These are phyloP conservation scores for Sarcophaga caerulescens DNA, from an alignment of 2,888 invertebrate genomes.

Conservation along the genomic window DNA sequence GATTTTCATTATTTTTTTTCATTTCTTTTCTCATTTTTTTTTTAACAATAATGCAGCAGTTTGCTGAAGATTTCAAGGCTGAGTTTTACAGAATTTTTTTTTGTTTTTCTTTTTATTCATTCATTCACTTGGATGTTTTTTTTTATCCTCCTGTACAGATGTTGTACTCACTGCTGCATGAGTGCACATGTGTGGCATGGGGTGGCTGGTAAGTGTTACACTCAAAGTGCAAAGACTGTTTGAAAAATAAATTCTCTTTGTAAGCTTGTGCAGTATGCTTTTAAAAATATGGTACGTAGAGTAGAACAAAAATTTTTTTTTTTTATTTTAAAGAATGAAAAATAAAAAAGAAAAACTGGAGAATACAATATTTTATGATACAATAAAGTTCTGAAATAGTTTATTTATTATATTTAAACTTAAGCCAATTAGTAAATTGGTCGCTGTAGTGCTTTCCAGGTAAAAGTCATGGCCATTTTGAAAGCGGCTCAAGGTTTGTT, in stretches of 20 bases:
- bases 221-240: background rate
- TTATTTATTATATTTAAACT: no score
- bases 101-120: background rate
- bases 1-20: background rate
- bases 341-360: no score
- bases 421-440: no score
- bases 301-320: no score
- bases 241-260: background rate
- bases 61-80: constrained; percentile 64
- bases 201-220: constrained; percentile 1
- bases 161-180: background rate
- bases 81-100: constrained; percentile 16
- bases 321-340: no score
- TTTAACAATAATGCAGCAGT: constrained; percentile 58
- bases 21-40: constrained; percentile 14
- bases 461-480: no score
- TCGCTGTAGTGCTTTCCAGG: no score
- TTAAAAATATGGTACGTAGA: no score
- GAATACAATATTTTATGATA: no score
- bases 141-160: background rate
- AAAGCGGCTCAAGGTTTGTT: no score
- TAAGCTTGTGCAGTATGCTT: background rate
- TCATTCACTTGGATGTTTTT: background rate
- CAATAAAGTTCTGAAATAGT: no score
- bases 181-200: background rate